These are phyloP conservation scores for Pardosa pseudoannulata DNA, from an alignment of 2,888 invertebrate genomes.

Conservation along the genomic window DNA sequence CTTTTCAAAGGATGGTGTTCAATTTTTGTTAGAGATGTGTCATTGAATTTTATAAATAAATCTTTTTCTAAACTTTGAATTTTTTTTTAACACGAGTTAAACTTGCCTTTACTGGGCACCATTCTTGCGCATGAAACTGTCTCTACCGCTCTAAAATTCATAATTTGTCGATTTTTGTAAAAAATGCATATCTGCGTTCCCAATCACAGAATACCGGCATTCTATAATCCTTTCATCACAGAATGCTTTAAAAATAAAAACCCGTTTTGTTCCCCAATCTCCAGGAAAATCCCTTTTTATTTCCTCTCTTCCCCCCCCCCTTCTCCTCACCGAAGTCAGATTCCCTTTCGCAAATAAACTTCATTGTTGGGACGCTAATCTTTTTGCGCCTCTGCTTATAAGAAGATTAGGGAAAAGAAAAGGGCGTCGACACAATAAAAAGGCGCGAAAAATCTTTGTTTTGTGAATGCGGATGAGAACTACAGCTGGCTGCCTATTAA, in stretches of 20 bases:
- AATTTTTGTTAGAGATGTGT: too few species aligned
- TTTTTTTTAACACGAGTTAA: too few species aligned
- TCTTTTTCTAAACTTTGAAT: too few species aligned
- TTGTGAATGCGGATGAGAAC: conserved; percentile 4
- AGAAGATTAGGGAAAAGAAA: conserved; percentile 16
- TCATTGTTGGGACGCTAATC: conserved; percentile 13
- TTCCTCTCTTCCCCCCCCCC: background rate
- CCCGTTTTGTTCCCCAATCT: background rate
- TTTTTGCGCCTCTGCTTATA: conserved; percentile 4
- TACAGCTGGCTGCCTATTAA: background rate
- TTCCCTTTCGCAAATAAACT: conserved; percentile 12
- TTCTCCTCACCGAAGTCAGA: background rate
- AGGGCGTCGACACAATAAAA: background rate
- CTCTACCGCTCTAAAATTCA: background rate
- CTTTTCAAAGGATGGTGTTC: too few species aligned
- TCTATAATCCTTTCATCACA: conserved; percentile 16
- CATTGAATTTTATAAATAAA: too few species aligned
- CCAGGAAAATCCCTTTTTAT: background rate
- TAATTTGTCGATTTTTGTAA: background rate
- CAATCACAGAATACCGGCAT: conserved; percentile 3
- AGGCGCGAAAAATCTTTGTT: conserved; percentile 5
- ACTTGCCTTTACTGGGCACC: too few species aligned
- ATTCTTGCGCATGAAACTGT: background rate
- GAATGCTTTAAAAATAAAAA: background rate
- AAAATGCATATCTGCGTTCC: background rate